Evolutionary conservation across 2,797 vertebrate species (phyloP).

Genomic region (Graptemys geographica): DNA sequence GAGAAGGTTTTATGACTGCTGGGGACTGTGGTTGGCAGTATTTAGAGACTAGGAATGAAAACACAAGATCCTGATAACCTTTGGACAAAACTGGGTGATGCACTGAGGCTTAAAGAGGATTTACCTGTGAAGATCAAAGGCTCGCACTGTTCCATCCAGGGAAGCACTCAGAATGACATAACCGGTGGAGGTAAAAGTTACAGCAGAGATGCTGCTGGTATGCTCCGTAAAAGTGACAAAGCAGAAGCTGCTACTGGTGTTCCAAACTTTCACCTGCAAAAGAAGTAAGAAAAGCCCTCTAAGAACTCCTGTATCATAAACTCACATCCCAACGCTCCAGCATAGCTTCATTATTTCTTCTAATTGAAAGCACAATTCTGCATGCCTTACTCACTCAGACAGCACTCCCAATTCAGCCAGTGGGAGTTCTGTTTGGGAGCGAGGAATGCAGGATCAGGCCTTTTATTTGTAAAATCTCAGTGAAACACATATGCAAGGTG

Average conservation of each 20-base stretch:
- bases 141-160: slow-evolving; percentile 94
- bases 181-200: slow-evolving; percentile 90
- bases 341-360: background rate
- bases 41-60: background rate
- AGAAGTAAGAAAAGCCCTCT: background rate
- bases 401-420: background rate
- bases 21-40: background rate
- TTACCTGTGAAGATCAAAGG: slow-evolving; percentile 96
- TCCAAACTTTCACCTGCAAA: slow-evolving; percentile 96
- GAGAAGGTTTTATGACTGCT: background rate
- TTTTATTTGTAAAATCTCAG: accelerated
- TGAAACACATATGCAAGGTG: background rate
- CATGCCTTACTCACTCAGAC: background rate
- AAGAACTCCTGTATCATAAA: background rate
- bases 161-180: slow-evolving; percentile 94
- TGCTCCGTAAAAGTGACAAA: slow-evolving; percentile 98
- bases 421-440: background rate
- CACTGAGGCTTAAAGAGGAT: background rate
- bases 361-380: background rate
- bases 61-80: background rate
- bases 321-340: background rate
- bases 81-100: background rate
- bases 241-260: slow-evolving; percentile 93
- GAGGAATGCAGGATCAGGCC: background rate
- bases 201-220: slow-evolving; percentile 89